Percentiles rank a stretch among this genome's conserved stretches.
Conservation (phyloP, 1,140 invertebrate genomes). For the Drosophila repletoides region DNA sequence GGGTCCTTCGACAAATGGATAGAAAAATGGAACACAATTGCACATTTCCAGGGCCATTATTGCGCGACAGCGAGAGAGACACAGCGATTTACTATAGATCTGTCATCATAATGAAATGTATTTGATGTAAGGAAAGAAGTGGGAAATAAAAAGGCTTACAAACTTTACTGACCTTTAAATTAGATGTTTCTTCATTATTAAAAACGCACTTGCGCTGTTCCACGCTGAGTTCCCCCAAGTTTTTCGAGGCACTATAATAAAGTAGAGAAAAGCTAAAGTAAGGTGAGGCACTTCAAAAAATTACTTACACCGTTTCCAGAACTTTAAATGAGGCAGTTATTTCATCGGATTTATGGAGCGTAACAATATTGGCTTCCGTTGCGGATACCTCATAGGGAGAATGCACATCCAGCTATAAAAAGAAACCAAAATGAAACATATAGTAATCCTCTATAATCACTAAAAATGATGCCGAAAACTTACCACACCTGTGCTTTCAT, state of each 20-base stretch:
- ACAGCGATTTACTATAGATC: constrained; percentile 78
- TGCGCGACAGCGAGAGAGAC: constrained; percentile 72
- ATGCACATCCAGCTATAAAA: constrained; percentile 69
- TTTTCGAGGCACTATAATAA: constrained; percentile 56
- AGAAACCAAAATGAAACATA: not conserved
- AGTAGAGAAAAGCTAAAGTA: too few relatives aligned
- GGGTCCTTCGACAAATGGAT: constrained; percentile 69
- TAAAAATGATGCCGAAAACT: not conserved
- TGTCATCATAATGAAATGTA: not conserved
- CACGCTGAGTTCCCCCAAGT: constrained; percentile 57
- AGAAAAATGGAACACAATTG: constrained; percentile 80
- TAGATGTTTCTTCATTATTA: constrained; percentile 70
- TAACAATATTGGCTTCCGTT: constrained; percentile 64
- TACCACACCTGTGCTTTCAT: constrained; percentile 72
- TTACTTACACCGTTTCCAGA: constrained; percentile 76
- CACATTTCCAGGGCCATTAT: constrained; percentile 81
- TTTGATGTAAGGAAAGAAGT: too few relatives aligned
- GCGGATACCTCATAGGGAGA: constrained; percentile 77
- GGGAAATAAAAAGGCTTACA: too few relatives aligned
- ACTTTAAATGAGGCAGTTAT: constrained; percentile 78
- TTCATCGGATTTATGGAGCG: constrained; percentile 74
- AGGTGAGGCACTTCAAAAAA: too few relatives aligned
- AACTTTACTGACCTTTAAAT: constrained; percentile 52
- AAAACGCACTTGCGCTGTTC: constrained; percentile 80
- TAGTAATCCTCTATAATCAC: too few relatives aligned